Evolutionary conservation across 2,888 invertebrate species (phyloP).

Genomic region (Hyppa rectilinea): DNA sequence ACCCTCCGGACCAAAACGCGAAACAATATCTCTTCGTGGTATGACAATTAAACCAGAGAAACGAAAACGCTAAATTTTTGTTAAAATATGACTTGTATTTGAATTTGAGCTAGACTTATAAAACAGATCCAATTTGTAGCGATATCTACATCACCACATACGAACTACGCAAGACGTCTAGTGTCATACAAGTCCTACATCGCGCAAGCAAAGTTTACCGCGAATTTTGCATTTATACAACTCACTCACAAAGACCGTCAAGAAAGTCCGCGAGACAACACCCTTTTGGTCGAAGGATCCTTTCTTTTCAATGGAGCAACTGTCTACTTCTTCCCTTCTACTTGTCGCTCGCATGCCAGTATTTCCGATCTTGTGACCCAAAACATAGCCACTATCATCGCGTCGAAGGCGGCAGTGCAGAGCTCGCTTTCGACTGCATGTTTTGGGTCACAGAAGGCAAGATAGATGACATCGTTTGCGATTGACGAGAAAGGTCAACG

Average conservation of each 20-base stretch:
- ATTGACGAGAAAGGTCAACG: too few relatives aligned
- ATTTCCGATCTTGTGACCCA: background rate
- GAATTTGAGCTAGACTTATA: conserved; percentile 19
- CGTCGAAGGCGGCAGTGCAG: background rate
- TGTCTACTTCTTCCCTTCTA: too few relatives aligned
- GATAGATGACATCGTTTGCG: background rate
- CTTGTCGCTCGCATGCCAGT: background rate
- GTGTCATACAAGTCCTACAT: background rate
- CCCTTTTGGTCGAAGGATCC: background rate
- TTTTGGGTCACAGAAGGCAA: background rate
- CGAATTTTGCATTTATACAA: background rate
- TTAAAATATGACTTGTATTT: background rate
- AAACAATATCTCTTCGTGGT: background rate
- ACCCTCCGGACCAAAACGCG: background rate
- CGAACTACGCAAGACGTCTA: background rate
- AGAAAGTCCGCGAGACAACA: background rate
- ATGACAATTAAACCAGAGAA: background rate
- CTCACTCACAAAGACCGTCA: background rate
- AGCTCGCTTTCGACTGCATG: background rate
- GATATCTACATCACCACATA: too few relatives aligned
- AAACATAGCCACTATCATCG: background rate
- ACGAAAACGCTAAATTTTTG: background rate
- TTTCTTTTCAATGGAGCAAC: background rate
- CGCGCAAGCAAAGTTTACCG: background rate
- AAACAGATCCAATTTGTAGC: background rate